Conservation (phyloP, 2,113 vertebrate genomes). For the Pygoscelis adeliae region DNA sequence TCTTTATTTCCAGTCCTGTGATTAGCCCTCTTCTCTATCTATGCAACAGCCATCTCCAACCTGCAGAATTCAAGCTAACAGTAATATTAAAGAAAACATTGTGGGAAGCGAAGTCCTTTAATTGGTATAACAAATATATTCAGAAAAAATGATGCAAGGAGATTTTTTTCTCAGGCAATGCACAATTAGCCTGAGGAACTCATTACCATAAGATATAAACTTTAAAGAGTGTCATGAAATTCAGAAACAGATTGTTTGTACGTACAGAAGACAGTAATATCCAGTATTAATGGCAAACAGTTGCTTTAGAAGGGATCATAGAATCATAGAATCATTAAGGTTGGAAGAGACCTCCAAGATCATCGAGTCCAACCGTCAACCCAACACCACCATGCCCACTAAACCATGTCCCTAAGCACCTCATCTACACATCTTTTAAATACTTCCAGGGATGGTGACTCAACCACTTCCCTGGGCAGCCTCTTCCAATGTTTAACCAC, state of each 20-base stretch:
- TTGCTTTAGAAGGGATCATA: background rate
- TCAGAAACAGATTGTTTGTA: background rate
- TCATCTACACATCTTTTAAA: too few species aligned
- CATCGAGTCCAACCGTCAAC: too few species aligned
- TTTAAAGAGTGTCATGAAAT: background rate
- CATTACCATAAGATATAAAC: conserved; percentile 22
- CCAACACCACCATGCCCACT: too few species aligned
- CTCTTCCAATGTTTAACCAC: too few species aligned
- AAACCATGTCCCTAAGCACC: too few species aligned
- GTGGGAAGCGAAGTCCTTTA: background rate
- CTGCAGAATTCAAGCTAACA: background rate
- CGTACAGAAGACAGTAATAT: background rate
- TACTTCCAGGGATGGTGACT: too few species aligned
- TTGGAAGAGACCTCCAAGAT: too few species aligned
- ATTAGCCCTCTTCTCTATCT: background rate
- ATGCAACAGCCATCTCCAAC: background rate
- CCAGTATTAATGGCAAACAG: background rate
- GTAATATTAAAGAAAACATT: background rate
- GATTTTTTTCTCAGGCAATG: background rate
- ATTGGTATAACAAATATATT: background rate
- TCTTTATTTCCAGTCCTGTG: background rate
- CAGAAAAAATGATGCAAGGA: background rate
- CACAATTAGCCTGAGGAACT: background rate
- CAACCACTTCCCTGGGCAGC: too few species aligned
- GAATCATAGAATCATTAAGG: too few species aligned